These are phyloP conservation scores for Macrochelys suwanniensis DNA, from an alignment of 2,797 vertebrate genomes.

Conservation along the genomic window DNA sequence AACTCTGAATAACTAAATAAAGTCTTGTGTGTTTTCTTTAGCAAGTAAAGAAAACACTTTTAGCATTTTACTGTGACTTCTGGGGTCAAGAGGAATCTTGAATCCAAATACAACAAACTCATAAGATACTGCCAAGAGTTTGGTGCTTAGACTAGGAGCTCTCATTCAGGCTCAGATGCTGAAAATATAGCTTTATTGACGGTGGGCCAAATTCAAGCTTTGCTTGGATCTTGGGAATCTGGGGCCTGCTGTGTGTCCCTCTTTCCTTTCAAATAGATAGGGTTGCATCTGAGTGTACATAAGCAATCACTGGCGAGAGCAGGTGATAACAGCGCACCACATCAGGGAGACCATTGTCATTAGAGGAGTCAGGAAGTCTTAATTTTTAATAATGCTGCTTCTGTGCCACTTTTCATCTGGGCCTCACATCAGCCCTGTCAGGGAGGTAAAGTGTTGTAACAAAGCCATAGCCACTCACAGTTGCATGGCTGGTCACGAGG, in stretches of 20 bases:
- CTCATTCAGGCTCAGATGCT: slow-evolving; percentile 58
- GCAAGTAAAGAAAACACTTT: slow-evolving; percentile 84
- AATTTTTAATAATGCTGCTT: not conserved
- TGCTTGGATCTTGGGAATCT: slow-evolving; percentile 36
- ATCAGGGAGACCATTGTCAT: rapidly evolving
- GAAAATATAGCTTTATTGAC: not conserved
- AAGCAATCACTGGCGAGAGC: not conserved
- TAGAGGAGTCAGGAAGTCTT: not conserved
- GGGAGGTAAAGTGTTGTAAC: not conserved
- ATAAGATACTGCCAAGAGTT: slow-evolving; percentile 68
- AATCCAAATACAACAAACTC: slow-evolving; percentile 80
- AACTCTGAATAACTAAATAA: slow-evolving; percentile 76
- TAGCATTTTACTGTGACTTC: slow-evolving; percentile 80
- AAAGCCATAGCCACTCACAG: not conserved
- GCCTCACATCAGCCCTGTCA: not conserved
- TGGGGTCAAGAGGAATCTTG: slow-evolving; percentile 75
- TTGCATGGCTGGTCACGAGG: not conserved
- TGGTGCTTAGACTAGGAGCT: slow-evolving; percentile 63
- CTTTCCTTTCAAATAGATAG: not conserved
- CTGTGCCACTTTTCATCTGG: not conserved
- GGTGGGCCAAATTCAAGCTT: slow-evolving; percentile 28
- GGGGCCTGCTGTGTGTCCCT: not conserved
- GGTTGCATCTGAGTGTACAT: not conserved
- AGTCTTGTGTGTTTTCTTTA: slow-evolving; percentile 80
- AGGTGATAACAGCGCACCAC: not conserved